phyloP scores from a whole-genome alignment of 2,888 invertebrate genomes.

The Carcina quercana region DNA sequence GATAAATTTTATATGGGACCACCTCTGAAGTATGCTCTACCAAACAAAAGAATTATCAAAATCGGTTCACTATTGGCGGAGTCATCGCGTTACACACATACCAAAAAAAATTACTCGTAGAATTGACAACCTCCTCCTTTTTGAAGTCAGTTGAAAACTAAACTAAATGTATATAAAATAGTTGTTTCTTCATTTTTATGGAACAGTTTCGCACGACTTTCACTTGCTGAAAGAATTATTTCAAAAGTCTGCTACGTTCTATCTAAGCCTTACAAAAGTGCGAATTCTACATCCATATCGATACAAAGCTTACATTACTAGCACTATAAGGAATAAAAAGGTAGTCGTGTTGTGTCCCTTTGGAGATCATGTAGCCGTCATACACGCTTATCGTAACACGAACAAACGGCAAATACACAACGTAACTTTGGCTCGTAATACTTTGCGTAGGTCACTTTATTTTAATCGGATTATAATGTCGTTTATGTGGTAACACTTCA shows the following conservation, averaged over 20 bases:
- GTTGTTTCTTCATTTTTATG: too few relatives aligned
- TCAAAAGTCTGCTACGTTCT: slow-evolving; percentile 3
- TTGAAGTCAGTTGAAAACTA: too few relatives aligned
- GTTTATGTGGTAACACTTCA: slow-evolving; percentile 3
- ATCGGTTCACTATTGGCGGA: too few relatives aligned
- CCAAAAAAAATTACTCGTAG: too few relatives aligned
- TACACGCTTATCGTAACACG: not conserved
- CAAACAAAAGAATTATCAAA: too few relatives aligned
- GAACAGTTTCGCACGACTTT: too few relatives aligned
- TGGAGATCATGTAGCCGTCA: slow-evolving; percentile 19
- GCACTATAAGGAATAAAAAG: slow-evolving; percentile 6
- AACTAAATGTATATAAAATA: too few relatives aligned
- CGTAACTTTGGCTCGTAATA: slow-evolving; percentile 23
- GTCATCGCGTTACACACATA: too few relatives aligned
- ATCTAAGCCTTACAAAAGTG: slow-evolving; percentile 29
- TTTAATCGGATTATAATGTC: not conserved
- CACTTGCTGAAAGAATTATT: too few relatives aligned
- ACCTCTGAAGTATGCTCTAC: too few relatives aligned
- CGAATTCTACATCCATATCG: slow-evolving; percentile 24
- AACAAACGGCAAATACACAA: slow-evolving; percentile 7
- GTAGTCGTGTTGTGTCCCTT: slow-evolving; percentile 8
- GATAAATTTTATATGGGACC: too few relatives aligned
- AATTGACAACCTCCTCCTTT: too few relatives aligned
- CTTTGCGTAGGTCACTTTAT: slow-evolving; percentile 8
- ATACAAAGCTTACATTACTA: slow-evolving; percentile 23